A percentile compares a stretch with the other conserved stretches of the same genome.
Evolutionary conservation across 2,113 vertebrate species (phyloP).

Genomic region (Sapayoa aenigma): DNA sequence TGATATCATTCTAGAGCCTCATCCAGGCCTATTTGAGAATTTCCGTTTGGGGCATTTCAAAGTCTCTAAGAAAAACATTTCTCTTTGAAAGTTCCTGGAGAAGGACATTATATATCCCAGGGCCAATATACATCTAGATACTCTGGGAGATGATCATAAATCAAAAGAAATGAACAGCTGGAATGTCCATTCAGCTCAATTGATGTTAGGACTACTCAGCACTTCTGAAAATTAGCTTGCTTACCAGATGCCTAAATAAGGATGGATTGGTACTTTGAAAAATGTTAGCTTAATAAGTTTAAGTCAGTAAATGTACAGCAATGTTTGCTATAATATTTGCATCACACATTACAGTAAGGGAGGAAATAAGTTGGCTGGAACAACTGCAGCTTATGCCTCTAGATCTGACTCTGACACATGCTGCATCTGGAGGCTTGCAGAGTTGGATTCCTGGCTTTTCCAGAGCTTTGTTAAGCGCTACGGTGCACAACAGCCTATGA

Average conservation of each 20-base stretch:
- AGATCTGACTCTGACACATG: not conserved
- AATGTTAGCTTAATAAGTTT: not conserved
- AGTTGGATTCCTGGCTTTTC: not conserved
- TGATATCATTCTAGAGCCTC: not conserved
- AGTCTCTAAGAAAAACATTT: conserved; percentile 19
- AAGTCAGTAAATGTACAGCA: not conserved
- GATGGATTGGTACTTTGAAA: not conserved
- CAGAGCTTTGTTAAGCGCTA: not conserved
- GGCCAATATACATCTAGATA: not conserved
- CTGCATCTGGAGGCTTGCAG: not conserved
- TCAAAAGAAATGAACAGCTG: not conserved
- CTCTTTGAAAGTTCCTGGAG: not conserved
- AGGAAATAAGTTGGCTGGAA: not conserved
- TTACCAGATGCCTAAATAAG: not conserved
- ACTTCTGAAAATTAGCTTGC: not conserved
- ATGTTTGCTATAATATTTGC: not conserved
- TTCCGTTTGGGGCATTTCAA: not conserved
- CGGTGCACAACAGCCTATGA: not conserved
- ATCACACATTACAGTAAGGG: not conserved
- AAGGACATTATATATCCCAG: not conserved
- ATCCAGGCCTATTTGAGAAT: not conserved
- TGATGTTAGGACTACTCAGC: not conserved
- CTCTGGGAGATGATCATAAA: not conserved
- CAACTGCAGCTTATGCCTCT: not conserved
- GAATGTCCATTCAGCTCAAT: not conserved